phyloP scores from a whole-genome alignment of 1,140 invertebrate genomes.

The Bombus turneri region DNA sequence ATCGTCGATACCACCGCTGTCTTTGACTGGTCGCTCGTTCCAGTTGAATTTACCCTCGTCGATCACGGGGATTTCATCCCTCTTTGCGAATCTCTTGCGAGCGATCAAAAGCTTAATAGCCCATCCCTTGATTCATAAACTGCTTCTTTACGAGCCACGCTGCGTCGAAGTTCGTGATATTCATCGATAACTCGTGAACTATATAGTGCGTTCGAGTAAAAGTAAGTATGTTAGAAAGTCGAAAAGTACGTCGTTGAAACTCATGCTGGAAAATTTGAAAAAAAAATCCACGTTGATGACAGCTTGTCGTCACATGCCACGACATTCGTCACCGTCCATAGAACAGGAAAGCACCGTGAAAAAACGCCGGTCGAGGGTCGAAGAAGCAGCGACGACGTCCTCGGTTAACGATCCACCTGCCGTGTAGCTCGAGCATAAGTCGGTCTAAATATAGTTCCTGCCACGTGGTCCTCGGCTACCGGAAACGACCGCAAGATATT shows the following conservation, averaged over 20 bases:
- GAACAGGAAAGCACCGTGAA: conserved; percentile 40
- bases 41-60: conserved; percentile 23
- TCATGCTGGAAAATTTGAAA: neutral
- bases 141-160: conserved; percentile 6
- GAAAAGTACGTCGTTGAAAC: neutral
- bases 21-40: neutral
- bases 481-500: conserved; percentile 40
- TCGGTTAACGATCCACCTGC: conserved; percentile 68
- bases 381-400: conserved; percentile 17
- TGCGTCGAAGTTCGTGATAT: neutral
- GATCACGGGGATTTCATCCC: neutral
- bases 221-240: neutral
- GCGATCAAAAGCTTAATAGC: neutral
- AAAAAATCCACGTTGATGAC: conserved; percentile 23
- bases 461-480: conserved; percentile 51
- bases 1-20: conserved; percentile 30
- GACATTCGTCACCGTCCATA: conserved; percentile 58
- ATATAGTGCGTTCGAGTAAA: neutral
- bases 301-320: conserved; percentile 31
- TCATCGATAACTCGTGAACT: neutral
- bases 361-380: conserved; percentile 19
- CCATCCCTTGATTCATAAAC: conserved; percentile 29
- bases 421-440: conserved; percentile 21
- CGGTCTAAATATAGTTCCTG: conserved; percentile 55
- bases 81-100: neutral